Base-by-base conservation (phyloP, 2,113 vertebrate genomes). In the Labrus mixtus region DNA sequence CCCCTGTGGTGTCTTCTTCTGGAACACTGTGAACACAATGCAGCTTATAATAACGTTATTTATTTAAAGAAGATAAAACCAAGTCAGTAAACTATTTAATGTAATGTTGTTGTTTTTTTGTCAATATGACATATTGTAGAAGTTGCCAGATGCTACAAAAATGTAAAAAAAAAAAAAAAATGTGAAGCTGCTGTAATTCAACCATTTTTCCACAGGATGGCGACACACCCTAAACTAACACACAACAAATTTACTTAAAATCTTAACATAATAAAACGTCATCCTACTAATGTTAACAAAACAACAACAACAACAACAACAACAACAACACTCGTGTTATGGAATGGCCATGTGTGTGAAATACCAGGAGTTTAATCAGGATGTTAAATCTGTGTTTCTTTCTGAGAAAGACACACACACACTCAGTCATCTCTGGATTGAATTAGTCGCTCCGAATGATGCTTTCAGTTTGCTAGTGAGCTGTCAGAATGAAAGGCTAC, bases 1-100 rank as follows among this genome's bases (percentile, higher is more conserved):
- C 5, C 68, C 61, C 60, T 89, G 90, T 48, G 89, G 91, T 50
- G 70, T 67, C 56, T 91, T 89, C 68, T 95, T 95, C 85, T 96
- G 95, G 82, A 98, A 96, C 72, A 97, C 96, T 97, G 78, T 56
- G 66, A 84, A 83, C 84, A 53, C 22, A 87, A 11, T 59, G 7
- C 4, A 45, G 43, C 45, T 46, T 15, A 46, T 46, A 48, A 6
- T 19, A 3, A 48, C 6, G 6, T 6, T 46, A 15, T 2, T 3
- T 12, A 11, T 43, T 12, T n/a, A n/a, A 12, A 10, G 3, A 10
- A 10, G n/a, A 43, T 43, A 43, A 19, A 13, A 57, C 50, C 6
- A n/a, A 61, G 20, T 22, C 7, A 55, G 16, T 13, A 25, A 20
- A 10, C 20, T 16, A 1, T 23, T 23, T n/a, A 4, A 6, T 48